Base-by-base conservation (phyloP, 2,888 invertebrate genomes). In the Dryocosmus kuriphilus region DNA sequence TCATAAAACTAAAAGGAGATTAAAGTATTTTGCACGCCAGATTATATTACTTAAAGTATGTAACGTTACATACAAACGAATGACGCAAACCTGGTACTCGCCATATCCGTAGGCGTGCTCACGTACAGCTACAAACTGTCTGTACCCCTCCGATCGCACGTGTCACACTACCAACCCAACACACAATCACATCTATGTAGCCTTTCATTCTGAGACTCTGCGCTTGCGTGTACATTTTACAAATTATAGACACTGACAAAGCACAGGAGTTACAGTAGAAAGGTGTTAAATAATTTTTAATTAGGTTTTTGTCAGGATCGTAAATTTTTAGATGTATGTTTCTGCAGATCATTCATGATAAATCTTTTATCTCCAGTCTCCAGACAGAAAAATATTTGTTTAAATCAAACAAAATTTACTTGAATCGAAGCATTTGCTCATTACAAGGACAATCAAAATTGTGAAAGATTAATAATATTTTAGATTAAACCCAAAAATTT, bases 31-130 rank as follows among this genome's bases (percentile, higher is more conserved):
- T 9, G n/a, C 71, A 51, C 51, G 51, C 71, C 51, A 30, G 51
- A 71, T 71, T 46, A 51, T 71, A 51, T 71, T 71, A 71, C 71
- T 46, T 46, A 30, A 30, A 71, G 51, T 71, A 71, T 51, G 51
- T 71, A 71, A 71, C 46, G 46, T 71, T 71, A 51, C 51, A 71
- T 71, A 71, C 51, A 71, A 71, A 71, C 27, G 71, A 51, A 71
- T 71, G 51, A 71, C 71, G 71, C 71, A 71, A 51, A 71, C 71
- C 27, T 19, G 27, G 46, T 27, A 46, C 46, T 27, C 46, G 46
- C 67, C 67, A 46, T 67, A 67, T 65, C 38, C 65, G 71, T 71
- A 71, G 71, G 71, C 51, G 71, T 51, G 24, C 67, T 24, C 24
- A 16, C 24, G 67, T 65, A 41, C 24, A 9, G 9, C 67, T 46